Evolutionary conservation across 2,888 invertebrate genomes (phyloP).

Genomic region (Nemotelus nigrinus): DNA sequence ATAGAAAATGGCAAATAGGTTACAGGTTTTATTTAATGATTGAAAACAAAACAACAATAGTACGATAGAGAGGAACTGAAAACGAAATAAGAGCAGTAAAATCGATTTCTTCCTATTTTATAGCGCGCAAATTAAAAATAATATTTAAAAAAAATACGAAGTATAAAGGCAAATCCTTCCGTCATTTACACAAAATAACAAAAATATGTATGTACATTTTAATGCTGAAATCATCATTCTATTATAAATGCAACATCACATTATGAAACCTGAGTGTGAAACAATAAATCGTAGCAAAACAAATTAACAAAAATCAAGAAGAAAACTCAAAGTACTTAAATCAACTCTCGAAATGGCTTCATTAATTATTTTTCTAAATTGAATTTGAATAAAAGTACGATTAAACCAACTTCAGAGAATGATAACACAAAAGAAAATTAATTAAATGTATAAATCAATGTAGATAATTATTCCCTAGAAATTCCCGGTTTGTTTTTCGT

Average conservation of each 20-base stretch:
- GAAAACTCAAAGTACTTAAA: slow-evolving; percentile 34
- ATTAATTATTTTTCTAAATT: slow-evolving; percentile 44
- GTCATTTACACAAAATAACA: slow-evolving; percentile 18
- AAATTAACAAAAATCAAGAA: slow-evolving; percentile 12
- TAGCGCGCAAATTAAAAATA: background rate
- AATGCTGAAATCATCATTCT: slow-evolving; percentile 1
- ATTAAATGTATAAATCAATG: slow-evolving; percentile 9
- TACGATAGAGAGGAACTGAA: too few relatives aligned
- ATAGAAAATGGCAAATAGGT: background rate
- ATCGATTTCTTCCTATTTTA: slow-evolving; percentile 11
- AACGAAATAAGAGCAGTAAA: background rate
- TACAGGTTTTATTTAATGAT: slow-evolving; percentile 21
- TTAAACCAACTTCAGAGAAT: background rate
- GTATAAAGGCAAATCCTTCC: slow-evolving; percentile 50
- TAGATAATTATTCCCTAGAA: background rate
- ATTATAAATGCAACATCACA: background rate
- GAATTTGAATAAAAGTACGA: background rate
- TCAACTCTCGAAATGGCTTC: slow-evolving; percentile 27
- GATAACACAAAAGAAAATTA: slow-evolving; percentile 12
- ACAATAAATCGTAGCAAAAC: background rate
- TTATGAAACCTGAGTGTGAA: background rate
- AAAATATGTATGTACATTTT: slow-evolving; percentile 32
- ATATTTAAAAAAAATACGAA: slow-evolving; percentile 40
- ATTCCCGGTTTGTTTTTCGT: background rate
- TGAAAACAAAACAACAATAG: slow-evolving; percentile 9